These are phyloP conservation scores for Pempheris klunzingeri DNA, from an alignment of 2,797 vertebrate genomes.

Conservation along the genomic window DNA sequence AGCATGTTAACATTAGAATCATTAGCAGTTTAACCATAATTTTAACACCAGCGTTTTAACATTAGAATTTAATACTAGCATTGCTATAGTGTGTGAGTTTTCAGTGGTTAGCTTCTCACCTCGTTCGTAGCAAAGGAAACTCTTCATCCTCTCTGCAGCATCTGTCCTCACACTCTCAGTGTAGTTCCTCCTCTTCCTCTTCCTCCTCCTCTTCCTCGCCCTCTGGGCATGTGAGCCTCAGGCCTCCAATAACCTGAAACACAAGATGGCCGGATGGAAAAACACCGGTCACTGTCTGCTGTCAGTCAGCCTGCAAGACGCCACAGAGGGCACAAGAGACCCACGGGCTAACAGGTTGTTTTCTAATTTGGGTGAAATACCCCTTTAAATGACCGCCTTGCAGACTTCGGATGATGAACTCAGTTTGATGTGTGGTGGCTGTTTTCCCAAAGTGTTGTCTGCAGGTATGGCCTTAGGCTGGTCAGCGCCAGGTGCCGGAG, in stretches of 20 bases:
- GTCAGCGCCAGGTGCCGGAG: neutral
- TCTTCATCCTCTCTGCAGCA: slow-evolving; percentile 42
- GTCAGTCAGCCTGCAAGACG: slow-evolving; percentile 12
- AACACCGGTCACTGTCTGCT: slow-evolving; percentile 21
- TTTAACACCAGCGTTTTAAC: too few species aligned
- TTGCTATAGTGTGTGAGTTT: too few species aligned
- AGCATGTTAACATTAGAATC: too few species aligned
- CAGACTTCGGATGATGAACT: too few species aligned
- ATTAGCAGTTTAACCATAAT: too few species aligned
- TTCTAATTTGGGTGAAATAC: too few species aligned
- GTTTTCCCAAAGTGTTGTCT: neutral
- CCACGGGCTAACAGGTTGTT: too few species aligned
- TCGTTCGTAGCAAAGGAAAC: slow-evolving; percentile 24
- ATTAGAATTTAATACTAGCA: too few species aligned
- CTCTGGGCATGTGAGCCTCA: slow-evolving; percentile 15
- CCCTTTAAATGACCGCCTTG: too few species aligned
- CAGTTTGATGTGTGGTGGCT: too few species aligned
- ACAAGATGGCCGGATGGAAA: slow-evolving; percentile 34
- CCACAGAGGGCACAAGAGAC: neutral
- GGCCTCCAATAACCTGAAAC: slow-evolving; percentile 47
- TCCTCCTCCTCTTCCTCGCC: slow-evolving; percentile 23
- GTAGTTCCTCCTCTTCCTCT: neutral
- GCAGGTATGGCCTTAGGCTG: neutral
- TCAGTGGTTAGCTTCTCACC: slow-evolving; percentile 47
- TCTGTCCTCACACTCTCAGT: slow-evolving; percentile 7